Percentiles rank a stretch among this genome's conserved stretches.
These are phyloP conservation scores for Myocastor coypus DNA, from an alignment of 2,113 vertebrate species.

Conservation along the genomic window DNA sequence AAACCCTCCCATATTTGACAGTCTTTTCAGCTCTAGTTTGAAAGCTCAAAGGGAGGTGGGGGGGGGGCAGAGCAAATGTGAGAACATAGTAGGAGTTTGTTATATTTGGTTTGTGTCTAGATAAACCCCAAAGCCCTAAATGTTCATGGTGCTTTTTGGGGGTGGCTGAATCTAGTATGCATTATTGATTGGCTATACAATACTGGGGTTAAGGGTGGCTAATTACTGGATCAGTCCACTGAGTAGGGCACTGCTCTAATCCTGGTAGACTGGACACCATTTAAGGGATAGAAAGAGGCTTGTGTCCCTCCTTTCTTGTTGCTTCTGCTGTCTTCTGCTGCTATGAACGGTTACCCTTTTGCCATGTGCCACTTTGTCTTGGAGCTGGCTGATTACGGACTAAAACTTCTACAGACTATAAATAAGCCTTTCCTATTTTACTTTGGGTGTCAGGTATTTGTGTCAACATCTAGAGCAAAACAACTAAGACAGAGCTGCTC, in stretches of 20 bases:
- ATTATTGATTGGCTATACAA: not conserved
- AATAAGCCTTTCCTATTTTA: not conserved
- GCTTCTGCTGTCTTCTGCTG: not conserved
- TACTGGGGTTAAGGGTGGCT: not conserved
- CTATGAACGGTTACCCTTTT: not conserved
- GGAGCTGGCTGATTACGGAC: not conserved
- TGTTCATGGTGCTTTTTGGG: not conserved
- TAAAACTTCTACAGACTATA: not conserved
- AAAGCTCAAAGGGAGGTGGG: slow-evolving; percentile 1
- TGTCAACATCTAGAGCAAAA: not conserved
- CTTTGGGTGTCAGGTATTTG: not conserved
- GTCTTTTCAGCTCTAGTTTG: slow-evolving; percentile 68
- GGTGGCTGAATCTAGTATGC: not conserved
- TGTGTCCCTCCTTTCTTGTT: not conserved
- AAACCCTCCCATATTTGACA: slow-evolving; percentile 61
- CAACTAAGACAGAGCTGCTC: not conserved
- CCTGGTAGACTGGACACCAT: not conserved
- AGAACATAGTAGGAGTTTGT: not conserved
- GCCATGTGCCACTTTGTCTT: not conserved
- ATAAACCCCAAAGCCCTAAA: not conserved
- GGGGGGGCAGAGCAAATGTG: not conserved
- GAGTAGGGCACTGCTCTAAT: not conserved
- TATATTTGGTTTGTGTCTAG: not conserved
- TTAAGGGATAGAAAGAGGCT: not conserved
- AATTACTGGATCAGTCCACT: not conserved